Evolutionary conservation across 2,797 vertebrate species (phyloP), one percentile per base, ranked within the genome.

Genomic region (Coregonus sp.): DNA sequence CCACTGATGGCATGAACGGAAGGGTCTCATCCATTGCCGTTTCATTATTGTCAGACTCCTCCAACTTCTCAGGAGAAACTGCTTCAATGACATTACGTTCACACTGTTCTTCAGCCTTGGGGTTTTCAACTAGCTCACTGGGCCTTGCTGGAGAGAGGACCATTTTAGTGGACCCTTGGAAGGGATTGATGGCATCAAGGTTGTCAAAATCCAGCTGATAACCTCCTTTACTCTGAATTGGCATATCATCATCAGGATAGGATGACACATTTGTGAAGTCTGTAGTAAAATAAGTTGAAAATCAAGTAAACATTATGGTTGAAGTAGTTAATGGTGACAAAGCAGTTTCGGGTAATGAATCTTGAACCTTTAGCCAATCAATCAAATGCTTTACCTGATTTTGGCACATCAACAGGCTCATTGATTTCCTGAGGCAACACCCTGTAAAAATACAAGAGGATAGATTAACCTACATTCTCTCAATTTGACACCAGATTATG

Each of bases 171-270:
- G 90, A 90, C 0, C 82, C 76, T 78, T 90, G 78, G 75, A 95
- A 92, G 15, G 94, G 94, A 84, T 89, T 25, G 0, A 91, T 80
- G 0, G 74, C 54, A 0, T 94, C 90, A 3, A 93, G 86, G 86
- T 93, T 89, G 54, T 92, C 84, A 25, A 86, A 93, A 86, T 95
- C 91, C 74, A 97, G 72, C 18, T 72, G 84, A 81, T 96, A 96
- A 18, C 87, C 90, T 75, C 95, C 95, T 86, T 86, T 91, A 86
- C 91, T 95, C 85, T 84, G 91, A 82, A 95, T 90, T 1, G 92
- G 93, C 83, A 94, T 92, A 37, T 93, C 71, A 56, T 95, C 95
- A 5, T 94, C 95, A 1, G 90, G 88, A 79, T 84, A 91, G 50
- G 86, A 83, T 0, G 84, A 87, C 4, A 74, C 33, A 20, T 87